phyloP scores from a whole-genome alignment of 92 coral and sea anemone species.

The Heteractis magnifica region DNA sequence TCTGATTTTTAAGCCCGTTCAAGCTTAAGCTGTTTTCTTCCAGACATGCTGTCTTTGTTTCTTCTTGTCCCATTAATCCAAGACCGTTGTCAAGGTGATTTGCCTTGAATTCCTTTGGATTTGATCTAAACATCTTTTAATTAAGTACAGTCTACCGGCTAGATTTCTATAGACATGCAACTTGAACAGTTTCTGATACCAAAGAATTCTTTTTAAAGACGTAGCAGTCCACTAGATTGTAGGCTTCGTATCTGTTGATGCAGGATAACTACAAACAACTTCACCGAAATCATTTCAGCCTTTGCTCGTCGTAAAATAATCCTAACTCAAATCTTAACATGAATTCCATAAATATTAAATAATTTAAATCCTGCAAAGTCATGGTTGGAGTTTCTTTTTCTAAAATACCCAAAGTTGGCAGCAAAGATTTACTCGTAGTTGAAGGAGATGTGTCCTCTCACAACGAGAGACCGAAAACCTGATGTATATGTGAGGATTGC shows the following conservation, averaged over 20 bases:
- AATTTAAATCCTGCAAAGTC: background rate
- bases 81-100: constrained; percentile 16
- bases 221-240: no score
- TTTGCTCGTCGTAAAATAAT: background rate
- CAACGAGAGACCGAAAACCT: background rate
- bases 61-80: constrained; percentile 4
- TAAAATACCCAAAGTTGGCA: no score
- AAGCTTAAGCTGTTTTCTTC: constrained; percentile 11
- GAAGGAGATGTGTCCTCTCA: no score
- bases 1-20: constrained; percentile 7
- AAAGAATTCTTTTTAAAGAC: no score
- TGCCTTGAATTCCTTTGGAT: background rate
- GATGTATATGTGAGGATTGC: background rate
- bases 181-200: no score
- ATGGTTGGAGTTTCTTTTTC: no score
- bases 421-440: no score
- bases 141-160: background rate
- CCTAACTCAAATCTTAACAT: background rate
- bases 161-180: background rate
- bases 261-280: no score
- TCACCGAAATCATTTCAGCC: background rate
- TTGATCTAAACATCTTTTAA: background rate
- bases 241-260: no score
- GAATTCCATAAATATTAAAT: background rate
- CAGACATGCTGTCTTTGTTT: background rate